phyloP scores from a whole-genome alignment of 2,113 vertebrate species.

The Crotalus horridus region DNA sequence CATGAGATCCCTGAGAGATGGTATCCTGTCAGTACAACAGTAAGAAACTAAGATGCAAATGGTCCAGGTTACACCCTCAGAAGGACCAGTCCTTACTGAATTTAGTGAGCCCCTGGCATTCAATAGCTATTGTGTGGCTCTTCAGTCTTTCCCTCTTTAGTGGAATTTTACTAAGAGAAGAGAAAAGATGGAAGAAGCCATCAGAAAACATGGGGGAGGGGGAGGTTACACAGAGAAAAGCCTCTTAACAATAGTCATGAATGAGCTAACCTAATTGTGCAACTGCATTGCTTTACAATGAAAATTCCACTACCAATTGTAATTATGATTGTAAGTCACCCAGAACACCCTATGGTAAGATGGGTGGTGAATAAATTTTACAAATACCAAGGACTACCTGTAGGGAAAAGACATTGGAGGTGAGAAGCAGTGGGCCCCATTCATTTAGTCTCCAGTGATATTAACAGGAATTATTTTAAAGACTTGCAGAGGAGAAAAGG shows the following conservation, averaged over 20 bases:
- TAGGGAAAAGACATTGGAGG: neutral
- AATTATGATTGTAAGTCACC: neutral
- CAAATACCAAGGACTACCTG: neutral
- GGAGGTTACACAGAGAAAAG: neutral
- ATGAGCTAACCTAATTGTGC: neutral
- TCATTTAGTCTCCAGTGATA: neutral
- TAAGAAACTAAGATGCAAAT: neutral
- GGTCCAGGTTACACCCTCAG: neutral
- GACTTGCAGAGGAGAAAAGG: neutral
- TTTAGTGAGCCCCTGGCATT: neutral
- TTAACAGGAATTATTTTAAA: neutral
- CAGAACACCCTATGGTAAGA: neutral
- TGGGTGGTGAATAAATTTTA: neutral
- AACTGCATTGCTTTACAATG: neutral
- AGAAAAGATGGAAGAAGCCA: neutral
- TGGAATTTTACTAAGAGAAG: neutral
- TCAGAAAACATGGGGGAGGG: neutral
- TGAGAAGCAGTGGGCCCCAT: neutral
- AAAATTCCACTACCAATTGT: neutral
- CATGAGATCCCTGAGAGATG: too few species aligned
- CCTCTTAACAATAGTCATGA: neutral
- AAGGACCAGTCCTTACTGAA: neutral
- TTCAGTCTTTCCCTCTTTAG: neutral
- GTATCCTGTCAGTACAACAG: neutral
- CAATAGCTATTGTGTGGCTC: neutral